Conservation (phyloP, 2,113 vertebrate genomes). For the Lota lota region DNA sequence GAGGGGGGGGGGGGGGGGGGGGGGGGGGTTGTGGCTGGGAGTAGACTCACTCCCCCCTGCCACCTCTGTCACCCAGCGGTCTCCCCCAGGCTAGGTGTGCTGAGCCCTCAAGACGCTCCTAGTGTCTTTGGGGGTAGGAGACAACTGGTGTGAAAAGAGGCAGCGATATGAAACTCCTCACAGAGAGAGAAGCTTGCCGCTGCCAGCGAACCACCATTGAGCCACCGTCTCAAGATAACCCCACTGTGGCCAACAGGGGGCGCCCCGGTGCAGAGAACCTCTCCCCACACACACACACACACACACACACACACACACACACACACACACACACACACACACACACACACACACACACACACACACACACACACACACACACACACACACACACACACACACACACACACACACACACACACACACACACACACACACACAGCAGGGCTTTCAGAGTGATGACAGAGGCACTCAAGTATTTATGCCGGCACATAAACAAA, state of each 20-base stretch:
- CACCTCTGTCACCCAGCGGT: no score
- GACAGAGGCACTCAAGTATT: no score
- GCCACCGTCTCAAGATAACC: no score
- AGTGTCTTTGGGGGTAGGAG: no score
- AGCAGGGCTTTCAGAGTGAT: no score
- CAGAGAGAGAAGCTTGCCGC: neutral
- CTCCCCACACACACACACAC: neutral
- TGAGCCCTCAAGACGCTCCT: no score
- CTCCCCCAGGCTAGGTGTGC: no score
- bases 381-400: neutral
- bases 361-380: neutral
- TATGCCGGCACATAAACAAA: no score
- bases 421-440: neutral
- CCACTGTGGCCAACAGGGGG: conserved; percentile 43
- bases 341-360: neutral
- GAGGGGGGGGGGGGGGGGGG: no score
- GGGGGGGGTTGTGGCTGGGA: neutral
- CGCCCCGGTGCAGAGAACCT: conserved; percentile 21
- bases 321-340: neutral
- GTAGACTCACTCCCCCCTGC: no score
- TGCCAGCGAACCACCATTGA: neutral
- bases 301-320: neutral
- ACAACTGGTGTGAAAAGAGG: no score
- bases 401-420: neutral
- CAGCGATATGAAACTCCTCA: neutral